Base-by-base conservation (phyloP, 1,140 invertebrate genomes). In the Penaeus chinensis region DNA sequence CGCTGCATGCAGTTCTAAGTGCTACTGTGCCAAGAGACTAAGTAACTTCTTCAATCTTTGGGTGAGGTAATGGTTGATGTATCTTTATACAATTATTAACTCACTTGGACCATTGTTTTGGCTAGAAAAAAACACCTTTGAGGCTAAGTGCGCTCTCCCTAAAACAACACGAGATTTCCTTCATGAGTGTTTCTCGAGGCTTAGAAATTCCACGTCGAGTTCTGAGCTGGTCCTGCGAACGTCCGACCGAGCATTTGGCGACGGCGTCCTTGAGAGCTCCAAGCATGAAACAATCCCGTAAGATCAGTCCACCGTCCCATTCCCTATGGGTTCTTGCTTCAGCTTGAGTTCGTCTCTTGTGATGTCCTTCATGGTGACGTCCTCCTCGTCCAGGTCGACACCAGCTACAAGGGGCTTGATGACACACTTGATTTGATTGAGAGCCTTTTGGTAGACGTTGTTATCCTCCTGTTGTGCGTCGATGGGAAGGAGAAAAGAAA, bases 381-480 rank as follows among this genome's bases (percentile, higher is more conserved):
- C 86, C 27, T 88, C 87, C 37, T 90, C 89, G n/a, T 90, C 89
- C 60, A 90, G 37, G 78, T 90, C 89, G 5, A 90, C 81, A 18
- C 86, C 89, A n/a, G 86, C 83, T 18, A 90, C 89, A 19, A 90
- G 79, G 60, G 89, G 89, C 54, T 87, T 84, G 66, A 90, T 87
- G 54, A 90, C 89, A 71, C 80, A 37, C 69, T 90, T 90, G 79
- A 90, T 90, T 61, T 85, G 83, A 80, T 90, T 90, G 11, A 90
- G 82, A n/a, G 89, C 89, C 60, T 80, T 69, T 78, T 88, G 86
- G 61, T 90, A 90, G 3, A 87, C 85, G 61, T 85, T 82, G 86
- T 90, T 90, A 47, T 90, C 89, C 71, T 90, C 89, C 89, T 90
- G 86, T 79, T 47, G 32, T 32, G 32, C 1, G 76, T 0, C 60